Percentiles rank a stretch among this genome's conserved stretches.
Evolutionary conservation across 2,113 vertebrate species (phyloP).

Genomic region (Odobenus rosmarus): DNA sequence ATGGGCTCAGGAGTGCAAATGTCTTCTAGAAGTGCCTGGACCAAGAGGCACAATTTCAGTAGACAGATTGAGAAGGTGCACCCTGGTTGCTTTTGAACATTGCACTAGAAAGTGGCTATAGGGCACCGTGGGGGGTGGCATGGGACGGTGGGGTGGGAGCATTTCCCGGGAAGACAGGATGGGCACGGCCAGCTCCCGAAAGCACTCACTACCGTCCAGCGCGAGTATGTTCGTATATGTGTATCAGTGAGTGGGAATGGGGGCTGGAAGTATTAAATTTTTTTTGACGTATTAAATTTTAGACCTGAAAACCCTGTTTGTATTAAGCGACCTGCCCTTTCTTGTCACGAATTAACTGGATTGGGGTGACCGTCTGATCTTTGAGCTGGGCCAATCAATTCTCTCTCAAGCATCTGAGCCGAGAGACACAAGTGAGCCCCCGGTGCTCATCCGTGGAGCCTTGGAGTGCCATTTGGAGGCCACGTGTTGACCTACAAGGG

Average conservation of each 20-base stretch:
- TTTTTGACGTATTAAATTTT: background rate
- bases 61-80: background rate
- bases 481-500: background rate
- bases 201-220: rapidly evolving
- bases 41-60: background rate
- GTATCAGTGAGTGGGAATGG: rapidly evolving
- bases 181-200: too few relatives aligned
- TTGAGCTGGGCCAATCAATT: background rate
- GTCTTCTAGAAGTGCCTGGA: background rate
- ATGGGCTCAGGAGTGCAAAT: background rate
- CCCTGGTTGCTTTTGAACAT: background rate
- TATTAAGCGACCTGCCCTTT: background rate
- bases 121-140: background rate
- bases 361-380: background rate
- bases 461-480: background rate
- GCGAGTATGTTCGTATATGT: too few relatives aligned
- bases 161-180: background rate
- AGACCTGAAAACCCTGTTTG: background rate
- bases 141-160: background rate
- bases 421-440: background rate
- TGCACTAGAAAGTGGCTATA: background rate
- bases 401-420: background rate
- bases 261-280: background rate
- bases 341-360: background rate
- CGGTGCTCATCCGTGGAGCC: background rate